Percentiles rank a stretch among this genome's conserved stretches.
Evolutionary conservation across 2,888 invertebrate genomes (phyloP).

Genomic region (Drosophila melanosoma): DNA sequence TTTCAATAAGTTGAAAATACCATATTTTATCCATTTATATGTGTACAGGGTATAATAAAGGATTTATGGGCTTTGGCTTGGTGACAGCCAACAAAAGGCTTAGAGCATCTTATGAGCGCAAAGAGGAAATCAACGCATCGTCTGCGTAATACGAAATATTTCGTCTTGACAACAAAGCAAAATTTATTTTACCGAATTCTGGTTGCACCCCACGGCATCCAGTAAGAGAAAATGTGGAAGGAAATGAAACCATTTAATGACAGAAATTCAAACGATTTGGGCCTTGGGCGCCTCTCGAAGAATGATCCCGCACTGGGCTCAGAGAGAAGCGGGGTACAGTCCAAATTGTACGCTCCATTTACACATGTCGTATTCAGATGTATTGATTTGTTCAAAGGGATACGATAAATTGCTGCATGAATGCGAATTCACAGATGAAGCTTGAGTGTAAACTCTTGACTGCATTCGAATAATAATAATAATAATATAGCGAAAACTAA

Average conservation of each 20-base stretch:
- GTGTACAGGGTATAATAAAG: constrained; percentile 24
- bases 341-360: constrained; percentile 56
- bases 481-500: constrained; percentile 3
- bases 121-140: constrained; percentile 42
- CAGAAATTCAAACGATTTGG: constrained; percentile 74
- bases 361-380: constrained; percentile 50
- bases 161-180: constrained; percentile 66
- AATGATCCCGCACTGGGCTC: constrained; percentile 13
- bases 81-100: constrained; percentile 42
- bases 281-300: constrained; percentile 42
- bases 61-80: constrained; percentile 36
- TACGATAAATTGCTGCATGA: constrained; percentile 61
- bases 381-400: constrained; percentile 75
- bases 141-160: constrained; percentile 72
- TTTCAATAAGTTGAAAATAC: neutral
- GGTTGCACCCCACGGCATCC: constrained; percentile 32
- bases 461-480: constrained; percentile 39
- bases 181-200: constrained; percentile 74
- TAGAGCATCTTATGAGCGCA: constrained; percentile 24
- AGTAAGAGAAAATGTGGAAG: constrained; percentile 22
- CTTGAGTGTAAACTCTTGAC: constrained; percentile 15
- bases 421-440: constrained; percentile 19
- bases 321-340: constrained; percentile 1
- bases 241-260: constrained; percentile 74
- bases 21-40: too few relatives aligned